phyloP scores from a whole-genome alignment of 2,888 invertebrate species.

The Allygus modestus region DNA sequence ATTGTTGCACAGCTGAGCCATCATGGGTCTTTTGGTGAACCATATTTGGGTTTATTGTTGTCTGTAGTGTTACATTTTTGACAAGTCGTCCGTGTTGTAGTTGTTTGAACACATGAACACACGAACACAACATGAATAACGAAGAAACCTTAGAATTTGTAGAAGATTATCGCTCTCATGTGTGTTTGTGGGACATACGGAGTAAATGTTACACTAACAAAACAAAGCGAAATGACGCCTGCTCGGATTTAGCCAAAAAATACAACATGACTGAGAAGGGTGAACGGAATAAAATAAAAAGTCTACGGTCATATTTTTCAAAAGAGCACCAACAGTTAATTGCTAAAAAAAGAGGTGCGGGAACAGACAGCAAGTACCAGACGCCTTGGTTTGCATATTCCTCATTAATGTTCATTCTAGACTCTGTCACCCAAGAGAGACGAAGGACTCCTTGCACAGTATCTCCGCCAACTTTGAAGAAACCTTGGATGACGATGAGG shows the following conservation, averaged over 20 bases:
- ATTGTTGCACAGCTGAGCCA: slow-evolving; percentile 42
- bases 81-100: no score
- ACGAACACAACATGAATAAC: no score
- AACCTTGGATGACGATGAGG: slow-evolving; percentile 7
- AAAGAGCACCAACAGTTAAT: slow-evolving; percentile 63
- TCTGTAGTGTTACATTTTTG: no score
- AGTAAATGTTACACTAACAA: slow-evolving; percentile 28
- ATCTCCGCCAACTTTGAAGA: slow-evolving; percentile 2
- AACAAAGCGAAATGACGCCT: slow-evolving; percentile 39
- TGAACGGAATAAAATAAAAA: slow-evolving; percentile 62
- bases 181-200: slow-evolving; percentile 19
- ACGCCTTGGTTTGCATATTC: slow-evolving; percentile 61
- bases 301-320: slow-evolving; percentile 60
- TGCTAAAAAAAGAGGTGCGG: slow-evolving; percentile 62
- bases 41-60: no score
- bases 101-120: no score
- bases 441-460: slow-evolving; percentile 52
- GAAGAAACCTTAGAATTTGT: no score
- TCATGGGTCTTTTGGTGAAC: no score
- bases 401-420: slow-evolving; percentile 61
- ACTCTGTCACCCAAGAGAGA: slow-evolving; percentile 62
- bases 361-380: slow-evolving; percentile 56
- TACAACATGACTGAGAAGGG: slow-evolving; percentile 52
- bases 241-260: slow-evolving; percentile 44
- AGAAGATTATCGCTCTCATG: slow-evolving; percentile 15